These are phyloP conservation scores for Odontamblyopus lacepedii DNA, from an alignment of 2,797 vertebrate genomes.

Conservation along the genomic window DNA sequence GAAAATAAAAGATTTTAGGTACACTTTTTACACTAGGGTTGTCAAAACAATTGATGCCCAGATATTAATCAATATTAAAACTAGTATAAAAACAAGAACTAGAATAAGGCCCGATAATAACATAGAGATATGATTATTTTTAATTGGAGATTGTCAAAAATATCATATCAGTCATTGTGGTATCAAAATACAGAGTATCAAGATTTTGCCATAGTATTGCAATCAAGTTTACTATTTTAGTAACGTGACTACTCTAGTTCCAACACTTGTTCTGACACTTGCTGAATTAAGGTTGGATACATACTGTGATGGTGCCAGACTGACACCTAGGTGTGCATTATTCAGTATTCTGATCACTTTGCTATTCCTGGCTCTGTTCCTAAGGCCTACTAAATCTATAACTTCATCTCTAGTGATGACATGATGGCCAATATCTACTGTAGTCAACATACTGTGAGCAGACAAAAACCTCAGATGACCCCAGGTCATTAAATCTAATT, in stretches of 20 bases:
- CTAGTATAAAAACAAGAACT: too few species aligned
- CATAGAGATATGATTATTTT: too few species aligned
- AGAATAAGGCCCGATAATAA: too few species aligned
- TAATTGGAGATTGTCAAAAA: too few species aligned
- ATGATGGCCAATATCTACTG: slow-evolving; percentile 1
- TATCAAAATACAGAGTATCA: background rate
- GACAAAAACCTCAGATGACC: slow-evolving; percentile 3
- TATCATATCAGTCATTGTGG: background rate
- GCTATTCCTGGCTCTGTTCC: slow-evolving; percentile 3
- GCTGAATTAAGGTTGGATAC: background rate
- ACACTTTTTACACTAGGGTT: too few species aligned
- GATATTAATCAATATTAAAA: too few species aligned
- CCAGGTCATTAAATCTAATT: background rate
- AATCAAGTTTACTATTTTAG: background rate
- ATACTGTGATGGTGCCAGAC: background rate
- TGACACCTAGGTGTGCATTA: slow-evolving; percentile 1
- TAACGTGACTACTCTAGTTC: background rate
- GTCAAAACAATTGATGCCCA: too few species aligned
- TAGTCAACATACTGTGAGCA: background rate
- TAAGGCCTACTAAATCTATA: background rate
- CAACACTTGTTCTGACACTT: background rate
- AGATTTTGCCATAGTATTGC: background rate
- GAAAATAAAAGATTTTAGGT: background rate
- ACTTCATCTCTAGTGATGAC: background rate
- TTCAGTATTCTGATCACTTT: slow-evolving; percentile 2